A percentile compares a stretch with the other conserved stretches of the same genome.
phyloP scores from a whole-genome alignment of 2,797 vertebrate species.

The Molossus alvarezi region DNA sequence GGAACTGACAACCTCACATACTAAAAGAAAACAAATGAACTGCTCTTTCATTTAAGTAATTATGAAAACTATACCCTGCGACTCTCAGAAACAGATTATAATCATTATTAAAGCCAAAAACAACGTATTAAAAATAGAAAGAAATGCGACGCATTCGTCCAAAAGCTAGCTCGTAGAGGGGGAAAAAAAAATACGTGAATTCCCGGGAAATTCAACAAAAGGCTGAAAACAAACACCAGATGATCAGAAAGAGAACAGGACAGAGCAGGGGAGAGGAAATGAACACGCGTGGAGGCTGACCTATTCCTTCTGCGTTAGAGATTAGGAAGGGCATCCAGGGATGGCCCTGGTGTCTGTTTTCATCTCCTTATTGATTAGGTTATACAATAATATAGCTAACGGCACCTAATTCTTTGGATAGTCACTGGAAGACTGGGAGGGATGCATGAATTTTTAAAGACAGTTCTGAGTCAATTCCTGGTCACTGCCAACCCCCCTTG shows the following conservation, averaged over 20 bases:
- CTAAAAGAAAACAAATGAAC: neutral
- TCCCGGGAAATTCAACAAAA: conserved; percentile 47
- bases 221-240: neutral
- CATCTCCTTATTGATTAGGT: neutral
- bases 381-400: neutral
- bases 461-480: neutral
- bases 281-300: neutral
- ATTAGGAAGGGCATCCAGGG: neutral
- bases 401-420: conserved; percentile 3
- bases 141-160: neutral
- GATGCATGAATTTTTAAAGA: conserved; percentile 67
- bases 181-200: neutral
- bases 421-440: conserved; percentile 42
- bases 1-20: neutral
- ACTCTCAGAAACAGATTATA: neutral
- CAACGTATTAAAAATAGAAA: neutral
- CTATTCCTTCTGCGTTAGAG: neutral
- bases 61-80: neutral
- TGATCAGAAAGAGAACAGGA: neutral
- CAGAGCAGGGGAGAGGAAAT: neutral
- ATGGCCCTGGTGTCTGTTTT: neutral
- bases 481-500: neutral
- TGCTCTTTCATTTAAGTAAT: neutral
- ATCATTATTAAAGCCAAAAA: neutral
- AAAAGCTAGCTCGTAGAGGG: neutral